Base-by-base conservation (phyloP, 1,140 invertebrate genomes). In the Apis dorsata region DNA sequence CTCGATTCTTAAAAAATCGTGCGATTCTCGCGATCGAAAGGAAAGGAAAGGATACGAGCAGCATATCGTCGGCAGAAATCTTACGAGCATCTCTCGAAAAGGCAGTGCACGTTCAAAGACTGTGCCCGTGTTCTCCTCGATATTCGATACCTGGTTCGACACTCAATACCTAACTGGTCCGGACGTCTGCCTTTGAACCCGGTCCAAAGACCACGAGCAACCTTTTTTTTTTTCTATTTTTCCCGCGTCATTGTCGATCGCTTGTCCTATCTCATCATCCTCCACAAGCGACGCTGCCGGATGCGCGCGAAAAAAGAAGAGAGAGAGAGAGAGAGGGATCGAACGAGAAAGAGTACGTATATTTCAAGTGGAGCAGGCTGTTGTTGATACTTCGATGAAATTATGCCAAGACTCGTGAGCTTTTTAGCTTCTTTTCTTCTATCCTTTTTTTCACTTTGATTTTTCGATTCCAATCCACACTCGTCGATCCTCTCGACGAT, bases 91-190 rank as follows among this genome's bases (percentile, higher is more conserved):
- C 34, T 44, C 8, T 77, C 44, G 24, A 57, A 55, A 81, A n/a
- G 44, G 19, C 19, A 24, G 66, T 24, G 12, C 13, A 49, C 73
- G 57, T 84, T 49, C 49, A 2, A 34, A 34, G 34, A 68, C 12
- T 72, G 77, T 51, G 73, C 62, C 34, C 34, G 57, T 49, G 55
- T 55, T 81, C 72, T 87, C 68, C 24, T 53, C 60, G 88, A 86
- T 83, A 90, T 86, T 87, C 83, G 85, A 90, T 89, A 88, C 66
- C 80, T 68, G 72, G 81, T 86, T 88, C 86, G 90, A 89, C 83
- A 90, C 84, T 84, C 85, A 88, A 90, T 90, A 90, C 81, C 71
- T 88, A 90, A 90, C 83, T 89, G 84, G 84, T 81, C 76, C 84
- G 86, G 84, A 85, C 68, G 83, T 70, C 59, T 84, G 72, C 76